Conservation (phyloP, 2,113 vertebrate genomes). For the Etheostoma spectabile region DNA sequence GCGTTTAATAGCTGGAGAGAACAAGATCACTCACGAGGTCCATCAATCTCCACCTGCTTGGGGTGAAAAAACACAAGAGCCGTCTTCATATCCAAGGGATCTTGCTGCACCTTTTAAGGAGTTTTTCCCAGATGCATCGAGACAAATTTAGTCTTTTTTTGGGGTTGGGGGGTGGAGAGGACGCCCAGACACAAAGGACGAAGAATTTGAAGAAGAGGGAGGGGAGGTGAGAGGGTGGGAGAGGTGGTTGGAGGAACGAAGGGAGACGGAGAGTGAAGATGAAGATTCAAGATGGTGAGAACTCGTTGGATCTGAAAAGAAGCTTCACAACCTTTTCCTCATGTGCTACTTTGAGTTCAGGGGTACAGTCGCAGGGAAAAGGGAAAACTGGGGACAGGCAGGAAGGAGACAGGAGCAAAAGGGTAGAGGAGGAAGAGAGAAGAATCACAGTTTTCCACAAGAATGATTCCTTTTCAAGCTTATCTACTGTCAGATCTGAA, state of each 20-base stretch:
- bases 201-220: slow-evolving; percentile 26
- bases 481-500: slow-evolving; percentile 42
- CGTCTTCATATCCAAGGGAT: slow-evolving; percentile 69
- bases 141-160: slow-evolving; percentile 57
- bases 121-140: slow-evolving; percentile 61
- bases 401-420: slow-evolving; percentile 14
- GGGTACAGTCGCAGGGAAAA: slow-evolving; percentile 25
- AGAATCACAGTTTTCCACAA: not conserved
- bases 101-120: slow-evolving; percentile 65
- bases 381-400: slow-evolving; percentile 40
- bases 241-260: slow-evolving; percentile 1
- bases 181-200: slow-evolving; percentile 23
- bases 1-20: slow-evolving; percentile 80
- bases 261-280: slow-evolving; percentile 5
- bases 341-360: slow-evolving; percentile 38
- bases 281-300: slow-evolving; percentile 36
- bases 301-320: slow-evolving; percentile 20
- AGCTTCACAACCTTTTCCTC: slow-evolving; percentile 18
- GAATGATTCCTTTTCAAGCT: not conserved
- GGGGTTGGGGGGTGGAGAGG: not conserved
- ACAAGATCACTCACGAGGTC: slow-evolving; percentile 72
- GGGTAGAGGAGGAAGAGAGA: slow-evolving; percentile 14
- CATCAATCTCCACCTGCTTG: slow-evolving; percentile 74
- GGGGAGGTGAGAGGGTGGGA: not conserved
- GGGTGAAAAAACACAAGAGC: slow-evolving; percentile 59